Evolutionary conservation across 2,797 vertebrate genomes (phyloP).

Genomic region (Sebastes glaucus): DNA sequence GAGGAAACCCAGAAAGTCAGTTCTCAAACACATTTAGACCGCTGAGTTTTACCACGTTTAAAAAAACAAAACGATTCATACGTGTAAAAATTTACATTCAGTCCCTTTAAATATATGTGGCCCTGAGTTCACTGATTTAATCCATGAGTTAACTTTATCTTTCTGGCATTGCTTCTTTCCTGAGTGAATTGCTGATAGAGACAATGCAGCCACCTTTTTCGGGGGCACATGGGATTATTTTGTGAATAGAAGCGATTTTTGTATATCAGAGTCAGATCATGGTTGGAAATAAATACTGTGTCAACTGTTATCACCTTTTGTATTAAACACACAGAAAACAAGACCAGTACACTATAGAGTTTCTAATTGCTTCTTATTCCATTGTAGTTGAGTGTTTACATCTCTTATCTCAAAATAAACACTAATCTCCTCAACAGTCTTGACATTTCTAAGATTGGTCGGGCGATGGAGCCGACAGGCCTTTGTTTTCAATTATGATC

Average conservation of each 20-base stretch:
- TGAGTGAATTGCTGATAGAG: background rate
- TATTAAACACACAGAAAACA: background rate
- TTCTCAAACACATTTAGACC: background rate
- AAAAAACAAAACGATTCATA: too few species aligned
- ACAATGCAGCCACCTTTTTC: background rate
- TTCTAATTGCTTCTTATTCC: background rate
- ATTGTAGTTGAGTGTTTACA: background rate
- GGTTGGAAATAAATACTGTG: too few species aligned
- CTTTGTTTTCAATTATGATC: too few species aligned
- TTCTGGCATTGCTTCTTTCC: background rate
- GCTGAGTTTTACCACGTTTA: too few species aligned
- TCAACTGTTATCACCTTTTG: too few species aligned
- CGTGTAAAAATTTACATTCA: too few species aligned
- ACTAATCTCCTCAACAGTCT: background rate
- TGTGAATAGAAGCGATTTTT: too few species aligned
- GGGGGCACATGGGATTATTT: too few species aligned
- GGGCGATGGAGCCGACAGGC: background rate
- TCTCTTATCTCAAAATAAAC: background rate
- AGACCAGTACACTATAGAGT: background rate
- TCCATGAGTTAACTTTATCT: background rate
- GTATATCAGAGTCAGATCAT: too few species aligned
- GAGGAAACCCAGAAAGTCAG: background rate
- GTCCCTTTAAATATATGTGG: background rate
- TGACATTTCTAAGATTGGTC: background rate
- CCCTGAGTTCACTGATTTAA: background rate